phyloP scores from a whole-genome alignment of 92 coral and sea anemone species.

The Phenganax subtilis region DNA sequence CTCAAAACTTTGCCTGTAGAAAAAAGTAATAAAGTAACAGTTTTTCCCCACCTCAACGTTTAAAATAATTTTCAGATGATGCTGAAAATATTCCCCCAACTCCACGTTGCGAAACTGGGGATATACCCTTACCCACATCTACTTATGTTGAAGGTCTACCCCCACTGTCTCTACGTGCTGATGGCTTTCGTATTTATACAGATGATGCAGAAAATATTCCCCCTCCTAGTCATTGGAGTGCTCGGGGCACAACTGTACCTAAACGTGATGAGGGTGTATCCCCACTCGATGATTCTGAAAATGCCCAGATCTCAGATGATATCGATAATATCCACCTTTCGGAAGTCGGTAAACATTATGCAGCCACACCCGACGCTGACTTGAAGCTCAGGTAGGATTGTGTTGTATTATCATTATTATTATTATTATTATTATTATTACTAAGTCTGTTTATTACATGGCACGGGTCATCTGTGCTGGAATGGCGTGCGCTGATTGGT shows the following conservation, averaged over 20 bases:
- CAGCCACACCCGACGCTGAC: neutral
- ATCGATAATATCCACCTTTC: neutral
- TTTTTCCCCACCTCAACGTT: too few relatives aligned
- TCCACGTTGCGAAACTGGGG: neutral
- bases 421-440: too few relatives aligned
- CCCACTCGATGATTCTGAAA: neutral
- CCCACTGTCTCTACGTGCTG: neutral
- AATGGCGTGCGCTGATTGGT: too few relatives aligned
- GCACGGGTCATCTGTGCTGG: too few relatives aligned
- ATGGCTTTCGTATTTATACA: too few relatives aligned
- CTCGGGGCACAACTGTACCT: neutral
- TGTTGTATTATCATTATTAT: neutral
- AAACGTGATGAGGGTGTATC: neutral
- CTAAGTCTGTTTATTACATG: too few relatives aligned
- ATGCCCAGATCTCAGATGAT: neutral
- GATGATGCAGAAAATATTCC: too few relatives aligned
- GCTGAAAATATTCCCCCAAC: too few relatives aligned
- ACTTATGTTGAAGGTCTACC: neutral
- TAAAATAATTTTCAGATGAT: too few relatives aligned
- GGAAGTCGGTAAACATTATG: neutral
- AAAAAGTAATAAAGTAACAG: too few relatives aligned
- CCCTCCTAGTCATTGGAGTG: neutral
- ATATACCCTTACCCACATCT: neutral
- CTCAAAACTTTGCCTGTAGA: too few relatives aligned
- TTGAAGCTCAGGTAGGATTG: neutral